These are phyloP conservation scores for Ips nitidus DNA, from an alignment of 1,140 invertebrate species.

Conservation along the genomic window DNA sequence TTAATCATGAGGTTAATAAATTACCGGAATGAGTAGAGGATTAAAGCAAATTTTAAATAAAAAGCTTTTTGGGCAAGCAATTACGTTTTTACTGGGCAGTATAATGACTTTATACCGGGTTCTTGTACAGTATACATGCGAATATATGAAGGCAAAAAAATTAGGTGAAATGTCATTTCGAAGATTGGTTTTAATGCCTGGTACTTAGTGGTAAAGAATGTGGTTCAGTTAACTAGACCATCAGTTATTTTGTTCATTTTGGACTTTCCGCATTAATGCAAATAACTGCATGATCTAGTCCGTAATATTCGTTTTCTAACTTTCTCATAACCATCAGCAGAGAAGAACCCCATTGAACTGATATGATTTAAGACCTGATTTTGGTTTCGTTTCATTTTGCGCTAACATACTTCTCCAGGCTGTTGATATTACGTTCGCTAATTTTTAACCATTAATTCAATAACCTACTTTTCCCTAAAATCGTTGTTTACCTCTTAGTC, in stretches of 20 bases:
- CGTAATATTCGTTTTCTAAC: conserved; percentile 23
- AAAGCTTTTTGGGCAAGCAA: conserved; percentile 23
- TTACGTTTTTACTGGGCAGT: conserved; percentile 21
- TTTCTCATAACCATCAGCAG: conserved; percentile 17
- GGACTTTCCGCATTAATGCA: conserved; percentile 27
- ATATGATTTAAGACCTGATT: background rate
- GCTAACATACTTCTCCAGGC: background rate
- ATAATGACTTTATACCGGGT: conserved; percentile 25
- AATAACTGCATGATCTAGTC: conserved; percentile 23
- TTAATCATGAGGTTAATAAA: conserved; percentile 16
- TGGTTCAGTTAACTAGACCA: conserved; percentile 26
- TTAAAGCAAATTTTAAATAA: conserved; percentile 19
- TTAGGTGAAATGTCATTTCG: conserved; percentile 15
- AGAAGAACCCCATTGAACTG: background rate
- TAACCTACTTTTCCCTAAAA: conserved; percentile 1
- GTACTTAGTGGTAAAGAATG: conserved; percentile 20
- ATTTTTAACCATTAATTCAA: background rate
- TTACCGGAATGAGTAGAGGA: conserved; percentile 8
- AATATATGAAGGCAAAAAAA: background rate
- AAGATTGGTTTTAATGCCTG: conserved; percentile 11
- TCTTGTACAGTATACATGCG: conserved; percentile 3
- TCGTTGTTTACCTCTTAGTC: background rate
- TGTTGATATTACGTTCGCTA: background rate
- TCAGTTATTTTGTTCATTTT: conserved; percentile 29
- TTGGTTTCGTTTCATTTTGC: background rate